Base-by-base conservation (phyloP, 30 jellyfish, hydroid and myxozoan genomes). In the Calvadosia cruxmelitensis region DNA sequence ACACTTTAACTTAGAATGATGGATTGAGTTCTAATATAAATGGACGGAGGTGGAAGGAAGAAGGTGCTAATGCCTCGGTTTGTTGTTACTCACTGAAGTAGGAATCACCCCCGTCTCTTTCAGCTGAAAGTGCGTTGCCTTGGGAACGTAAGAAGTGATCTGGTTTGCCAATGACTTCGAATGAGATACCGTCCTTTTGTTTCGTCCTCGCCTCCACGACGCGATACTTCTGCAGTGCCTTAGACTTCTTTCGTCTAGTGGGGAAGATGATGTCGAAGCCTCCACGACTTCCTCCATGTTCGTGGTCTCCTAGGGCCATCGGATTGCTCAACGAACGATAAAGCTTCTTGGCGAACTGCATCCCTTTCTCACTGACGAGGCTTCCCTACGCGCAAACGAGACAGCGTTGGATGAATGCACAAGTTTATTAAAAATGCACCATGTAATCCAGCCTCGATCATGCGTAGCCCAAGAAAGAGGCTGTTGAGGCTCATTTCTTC, bases 71-170 rank as follows among this genome's bases (percentile, higher is more conserved):
- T n/a, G n/a, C n/a, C n/a, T n/a, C n/a, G n/a, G n/a, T n/a, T n/a
- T n/a, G n/a, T n/a, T n/a, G n/a, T n/a, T n/a, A n/a, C 96, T 69
- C 71, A 86, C 96, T 86, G 70, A 86, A 86, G 64, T 86, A 79
- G 25, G 96, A 67, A 52, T 86, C 96, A 0, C 93, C 62, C 34
- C 87, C 86, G 13, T 86, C 96, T 52, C 84, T 75, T 36, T 86
- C 96, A 2, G 96, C 86, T 5, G 76, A 68, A 20, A 86, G 70
- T 42, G 64, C 31, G 49, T 52, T 75, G 24, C 94, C 96, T 67
- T 86, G 78, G 2, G 85, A 88, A 20, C 96, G 76, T 10, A 86
- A 72, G 50, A 66, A 86, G 49, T 66, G 64, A 1, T 93, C 96
- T 48, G 80, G 82, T 68, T 86, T 86, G n/a, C 88, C 94, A 52